Evolutionary conservation across 2,888 invertebrate species (phyloP), one percentile per base, ranked within the genome.

Genomic region (Drosophila algonquin): DNA sequence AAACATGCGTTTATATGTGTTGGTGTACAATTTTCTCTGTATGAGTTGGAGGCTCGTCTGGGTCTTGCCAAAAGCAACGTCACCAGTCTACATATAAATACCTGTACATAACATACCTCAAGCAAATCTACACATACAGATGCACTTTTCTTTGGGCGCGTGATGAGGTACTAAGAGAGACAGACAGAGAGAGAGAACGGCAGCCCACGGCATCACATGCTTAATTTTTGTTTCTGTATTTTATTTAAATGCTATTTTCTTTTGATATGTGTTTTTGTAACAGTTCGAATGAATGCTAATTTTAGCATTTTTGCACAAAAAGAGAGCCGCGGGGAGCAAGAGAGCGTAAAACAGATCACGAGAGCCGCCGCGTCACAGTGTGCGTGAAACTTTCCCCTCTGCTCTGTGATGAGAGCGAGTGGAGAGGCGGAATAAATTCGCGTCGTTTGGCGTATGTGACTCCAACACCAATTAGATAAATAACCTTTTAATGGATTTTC

Each of bases 41-140:
- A 61, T 71, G 70, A 52, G 82, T 88, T 77, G 87, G 89, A 84
- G 87, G 83, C 83, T 86, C 83, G 83, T 87, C 86, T 77, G 72
- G 72, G 65, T 40, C 40, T 76, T 69, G 67, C 63, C 77, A 57
- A 61, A 76, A 80, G 74, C 71, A 57, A 69, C 63, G 74, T 65
- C 84, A 86, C 68, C 64, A 73, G 67, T 68, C 63, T 57, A 57
- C 18, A 55, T 18, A 48, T 16, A 54, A 44, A 60, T 21, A 53
- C 21, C 54, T 44, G 46, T 44, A 56, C 16, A 55, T 18, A 14
- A 21, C 27, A 27, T 7, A 27, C 30, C 30, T 8, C 7, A 30
- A 8, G 30, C 8, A 8, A 30, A 30, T 30, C 30, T 8, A 30
- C 30, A 67, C 12, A 52, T 55, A 52, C 46, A 24, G 56, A 60